A percentile compares a stretch with the other conserved stretches of the same genome.
Conservation (phyloP, 1,140 invertebrate genomes). For the Galleria mellonella region DNA sequence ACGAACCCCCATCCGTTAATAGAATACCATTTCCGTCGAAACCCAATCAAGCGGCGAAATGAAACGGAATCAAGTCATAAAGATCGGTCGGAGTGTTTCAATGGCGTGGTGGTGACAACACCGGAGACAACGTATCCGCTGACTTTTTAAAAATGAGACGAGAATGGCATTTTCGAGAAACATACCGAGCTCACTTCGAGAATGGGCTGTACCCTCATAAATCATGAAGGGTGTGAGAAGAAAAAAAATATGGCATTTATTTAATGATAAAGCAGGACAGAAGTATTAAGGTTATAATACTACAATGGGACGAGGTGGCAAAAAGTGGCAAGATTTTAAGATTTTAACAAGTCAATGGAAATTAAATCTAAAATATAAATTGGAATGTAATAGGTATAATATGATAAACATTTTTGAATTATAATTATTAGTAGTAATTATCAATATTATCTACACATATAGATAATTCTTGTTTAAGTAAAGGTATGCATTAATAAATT, state of each 20-base stretch:
- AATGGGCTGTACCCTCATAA: slow-evolving; percentile 42
- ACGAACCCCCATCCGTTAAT: slow-evolving; percentile 43
- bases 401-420: no score
- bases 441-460: no score
- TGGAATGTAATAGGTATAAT: no score
- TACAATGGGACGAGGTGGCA: no score
- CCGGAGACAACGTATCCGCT: slow-evolving; percentile 63
- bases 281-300: no score
- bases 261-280: slow-evolving; percentile 35
- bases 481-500: no score
- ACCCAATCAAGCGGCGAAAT: slow-evolving; percentile 43
- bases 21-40: slow-evolving; percentile 42
- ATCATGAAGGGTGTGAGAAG: slow-evolving; percentile 50
- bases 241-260: slow-evolving; percentile 23
- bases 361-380: no score
- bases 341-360: no score
- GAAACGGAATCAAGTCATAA: slow-evolving; percentile 35
- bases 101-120: slow-evolving; percentile 48
- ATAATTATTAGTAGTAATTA: no score
- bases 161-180: slow-evolving; percentile 48
- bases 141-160: slow-evolving; percentile 56
- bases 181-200: slow-evolving; percentile 22
- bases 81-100: slow-evolving; percentile 28
- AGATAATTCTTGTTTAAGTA: no score
- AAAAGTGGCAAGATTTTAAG: slow-evolving; percentile 16